Base-by-base conservation (phyloP, 2,797 vertebrate species). In the Emys orbicularis region DNA sequence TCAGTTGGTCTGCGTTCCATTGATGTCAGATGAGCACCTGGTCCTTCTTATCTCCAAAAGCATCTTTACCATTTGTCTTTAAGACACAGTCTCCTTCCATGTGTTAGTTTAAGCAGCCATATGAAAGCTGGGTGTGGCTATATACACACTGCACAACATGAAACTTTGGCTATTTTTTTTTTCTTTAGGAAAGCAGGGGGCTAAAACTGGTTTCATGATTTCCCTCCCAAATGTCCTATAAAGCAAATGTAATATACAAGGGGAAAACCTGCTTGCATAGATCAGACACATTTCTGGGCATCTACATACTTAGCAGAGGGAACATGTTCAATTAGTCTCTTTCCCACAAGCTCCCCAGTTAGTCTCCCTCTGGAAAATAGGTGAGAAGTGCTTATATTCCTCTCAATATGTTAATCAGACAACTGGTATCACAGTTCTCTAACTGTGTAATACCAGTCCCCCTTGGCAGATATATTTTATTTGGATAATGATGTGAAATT, bases 401-500 rank as follows among this genome's bases (percentile, higher is more conserved):
- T 98, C 98, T 99, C 98, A 98, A 98, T 99, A 99, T 99, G 99
- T 98, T 99, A 99, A 99, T 99, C 98, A 99, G 98, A 98, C 98
- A 98, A 98, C 98, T 98, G 98, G 98, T 99, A 99, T 99, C 99
- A 98, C 98, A 98, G 98, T 98, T 98, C 98, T 98, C 98, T 98
- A 98, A 98, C 98, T 97, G 98, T 98, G 98, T 98, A 98, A 98
- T 98, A 98, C 98, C 98, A 98, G 98, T 99, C 98, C 99, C 99
- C 99, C 91, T 98, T 99, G 99, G 99, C 98, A 99, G 98, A 98
- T 98, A 98, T 98, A 98, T 98, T 98, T 98, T 98, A 98, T 98
- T 98, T 98, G 99, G 99, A 99, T 99, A 99, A 99, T 99, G 99
- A 99, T 99, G 99, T 99, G 98, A 99, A 99, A 99, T 99, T 99